phyloP scores from a whole-genome alignment of 2,113 vertebrate species.

The Hydropotes inermis region DNA sequence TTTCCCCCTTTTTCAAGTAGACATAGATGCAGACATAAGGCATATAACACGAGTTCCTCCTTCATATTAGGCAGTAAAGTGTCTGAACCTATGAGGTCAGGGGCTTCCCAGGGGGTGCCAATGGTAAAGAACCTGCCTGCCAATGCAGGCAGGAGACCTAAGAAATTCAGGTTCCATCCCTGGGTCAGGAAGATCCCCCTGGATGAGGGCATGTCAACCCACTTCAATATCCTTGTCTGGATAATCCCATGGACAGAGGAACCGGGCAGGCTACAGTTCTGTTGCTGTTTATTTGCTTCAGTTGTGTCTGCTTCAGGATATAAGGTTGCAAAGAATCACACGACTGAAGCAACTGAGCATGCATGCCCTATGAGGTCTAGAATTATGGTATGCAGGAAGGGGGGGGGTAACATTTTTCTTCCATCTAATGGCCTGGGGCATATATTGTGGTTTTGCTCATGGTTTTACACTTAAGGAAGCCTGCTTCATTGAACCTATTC shows the following conservation, averaged over 20 bases:
- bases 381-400: neutral
- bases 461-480: neutral
- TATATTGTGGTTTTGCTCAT: neutral
- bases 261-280: neutral
- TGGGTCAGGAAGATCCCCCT: neutral
- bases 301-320: neutral
- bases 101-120: neutral
- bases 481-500: neutral
- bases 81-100: neutral
- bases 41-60: neutral
- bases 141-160: neutral
- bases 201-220: neutral
- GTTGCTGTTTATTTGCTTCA: neutral
- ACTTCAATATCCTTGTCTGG: neutral
- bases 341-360: fast-evolving
- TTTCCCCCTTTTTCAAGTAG: neutral
- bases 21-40: neutral
- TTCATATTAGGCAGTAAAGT: neutral
- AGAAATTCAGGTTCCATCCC: neutral
- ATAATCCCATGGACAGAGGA: neutral
- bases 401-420: neutral
- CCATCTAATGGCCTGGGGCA: neutral
- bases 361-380: neutral
- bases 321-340: neutral
- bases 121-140: neutral